phyloP scores from a whole-genome alignment of 2,113 vertebrate species.

The Psettodes erumei region DNA sequence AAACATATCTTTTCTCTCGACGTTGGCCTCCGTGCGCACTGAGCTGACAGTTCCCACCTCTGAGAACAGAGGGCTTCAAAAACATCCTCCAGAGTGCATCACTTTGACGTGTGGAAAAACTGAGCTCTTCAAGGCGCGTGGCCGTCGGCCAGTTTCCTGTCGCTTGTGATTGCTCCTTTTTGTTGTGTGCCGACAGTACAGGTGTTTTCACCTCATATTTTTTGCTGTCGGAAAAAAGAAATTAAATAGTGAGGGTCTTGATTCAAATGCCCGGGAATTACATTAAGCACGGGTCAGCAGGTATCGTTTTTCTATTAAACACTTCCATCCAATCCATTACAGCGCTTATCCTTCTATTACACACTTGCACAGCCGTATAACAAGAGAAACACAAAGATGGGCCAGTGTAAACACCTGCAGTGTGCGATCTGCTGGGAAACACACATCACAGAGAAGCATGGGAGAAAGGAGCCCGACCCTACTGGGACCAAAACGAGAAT shows the following conservation, averaged over 20 bases:
- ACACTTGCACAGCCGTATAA: neutral
- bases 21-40: constrained; percentile 6
- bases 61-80: neutral
- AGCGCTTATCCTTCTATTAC: too few relatives aligned
- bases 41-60: constrained; percentile 4
- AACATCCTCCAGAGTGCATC: neutral
- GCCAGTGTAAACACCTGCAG: neutral
- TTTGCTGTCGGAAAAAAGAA: neutral
- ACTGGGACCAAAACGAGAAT: neutral
- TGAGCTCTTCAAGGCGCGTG: constrained; percentile 22
- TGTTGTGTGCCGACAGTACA: neutral
- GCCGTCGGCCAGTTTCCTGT: constrained; percentile 12
- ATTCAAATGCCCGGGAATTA: neutral
- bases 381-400: neutral
- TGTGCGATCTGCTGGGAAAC: neutral
- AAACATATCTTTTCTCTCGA: constrained; percentile 17
- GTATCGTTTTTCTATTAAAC: neutral
- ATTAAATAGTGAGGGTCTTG: neutral
- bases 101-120: constrained; percentile 11
- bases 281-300: neutral
- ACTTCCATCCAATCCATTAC: too few relatives aligned
- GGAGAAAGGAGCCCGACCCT: neutral
- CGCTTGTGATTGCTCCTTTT: constrained; percentile 6
- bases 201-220: constrained; percentile 7
- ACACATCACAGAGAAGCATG: neutral